Evolutionary conservation across 2,888 invertebrate species (phyloP).

Genomic region (Rhynchonema sp.): DNA sequence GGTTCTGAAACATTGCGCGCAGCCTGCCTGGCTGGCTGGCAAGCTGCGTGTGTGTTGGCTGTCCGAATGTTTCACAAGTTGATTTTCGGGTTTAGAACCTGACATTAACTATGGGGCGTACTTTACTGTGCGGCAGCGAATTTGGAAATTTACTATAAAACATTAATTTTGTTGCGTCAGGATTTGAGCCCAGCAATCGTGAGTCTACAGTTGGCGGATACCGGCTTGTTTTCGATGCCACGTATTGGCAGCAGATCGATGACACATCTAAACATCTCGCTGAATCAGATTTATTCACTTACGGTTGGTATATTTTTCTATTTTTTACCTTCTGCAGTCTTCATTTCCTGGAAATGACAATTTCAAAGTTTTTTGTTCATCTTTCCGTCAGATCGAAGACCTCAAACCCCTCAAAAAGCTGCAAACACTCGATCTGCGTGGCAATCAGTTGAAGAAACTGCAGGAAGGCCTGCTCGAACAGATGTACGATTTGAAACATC

Average conservation of each 20-base stretch:
- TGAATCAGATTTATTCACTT: slow-evolving; percentile 20
- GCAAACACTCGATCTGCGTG: slow-evolving; percentile 13
- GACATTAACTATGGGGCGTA: too few relatives aligned
- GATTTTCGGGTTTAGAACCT: too few relatives aligned
- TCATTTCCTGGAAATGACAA: neutral
- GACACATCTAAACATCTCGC: slow-evolving; percentile 14
- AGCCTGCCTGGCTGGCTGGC: too few relatives aligned
- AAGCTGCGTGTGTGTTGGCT: too few relatives aligned
- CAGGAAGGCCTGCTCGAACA: slow-evolving; percentile 13
- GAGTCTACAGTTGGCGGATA: slow-evolving; percentile 19
- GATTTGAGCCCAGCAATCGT: slow-evolving; percentile 17
- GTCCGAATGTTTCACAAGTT: too few relatives aligned
- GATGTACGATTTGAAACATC: slow-evolving; percentile 14
- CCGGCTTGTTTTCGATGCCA: slow-evolving; percentile 24
- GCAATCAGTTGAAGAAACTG: slow-evolving; percentile 17
- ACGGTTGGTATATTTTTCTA: slow-evolving; percentile 5
- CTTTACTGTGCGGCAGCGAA: too few relatives aligned
- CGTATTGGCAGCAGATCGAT: slow-evolving; percentile 10
- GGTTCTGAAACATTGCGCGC: too few relatives aligned
- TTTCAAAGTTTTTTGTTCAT: too few relatives aligned
- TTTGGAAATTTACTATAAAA: too few relatives aligned
- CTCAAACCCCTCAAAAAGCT: slow-evolving; percentile 13
- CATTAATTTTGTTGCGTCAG: slow-evolving; percentile 7
- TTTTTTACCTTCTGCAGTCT: neutral
- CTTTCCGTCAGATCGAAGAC: slow-evolving; percentile 11